Base-by-base conservation (phyloP, 1,140 invertebrate species). In the Drosophila repletoides region DNA sequence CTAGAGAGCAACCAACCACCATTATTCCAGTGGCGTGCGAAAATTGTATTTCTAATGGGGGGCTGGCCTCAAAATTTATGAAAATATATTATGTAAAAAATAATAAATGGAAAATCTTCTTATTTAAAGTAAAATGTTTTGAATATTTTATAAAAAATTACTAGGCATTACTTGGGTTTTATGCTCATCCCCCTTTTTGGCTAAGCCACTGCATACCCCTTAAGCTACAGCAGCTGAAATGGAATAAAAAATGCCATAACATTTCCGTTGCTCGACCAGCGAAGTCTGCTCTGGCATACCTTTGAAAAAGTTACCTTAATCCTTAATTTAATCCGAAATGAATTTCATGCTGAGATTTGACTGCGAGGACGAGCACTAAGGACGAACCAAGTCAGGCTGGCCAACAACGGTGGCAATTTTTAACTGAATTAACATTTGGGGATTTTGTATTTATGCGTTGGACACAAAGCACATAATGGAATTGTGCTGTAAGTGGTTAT, bases 261-360 rank as follows among this genome's bases (percentile, higher is more conserved):
- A 48, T 41, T 55, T 40, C 24, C 48, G 59, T 2, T 63, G 14
- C 33, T 33, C 24, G 14, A 26, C 24, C 22, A 38, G 31, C 10
- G 24, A n/a, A n/a, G n/a, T n/a, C n/a, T n/a, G n/a, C n/a, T n/a
- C n/a, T n/a, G n/a, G 28, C 15, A 46, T 33, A 17, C 59, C 59
- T 59, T 73, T 80, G 55, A 66, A 55, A 71, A 84, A 84, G 71
- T 84, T 77, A 72, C 66, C 74, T 72, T 84, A 84, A 84, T 84
- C 79, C 79, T 58, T 61, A 41, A 66, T 76, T 66, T 84, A 77
- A 68, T 77, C 76, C 68, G 40, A 67, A 84, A 72, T 72, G 79
- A 84, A 75, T 84, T 79, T 75, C 71, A 84, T 61, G 79, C 79
- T 77, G 79, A 60, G 79, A 76, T 69, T 83, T 73, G 41, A 72